These are phyloP conservation scores for Amblyraja radiata DNA, from an alignment of 2,797 vertebrate species.

Conservation along the genomic window DNA sequence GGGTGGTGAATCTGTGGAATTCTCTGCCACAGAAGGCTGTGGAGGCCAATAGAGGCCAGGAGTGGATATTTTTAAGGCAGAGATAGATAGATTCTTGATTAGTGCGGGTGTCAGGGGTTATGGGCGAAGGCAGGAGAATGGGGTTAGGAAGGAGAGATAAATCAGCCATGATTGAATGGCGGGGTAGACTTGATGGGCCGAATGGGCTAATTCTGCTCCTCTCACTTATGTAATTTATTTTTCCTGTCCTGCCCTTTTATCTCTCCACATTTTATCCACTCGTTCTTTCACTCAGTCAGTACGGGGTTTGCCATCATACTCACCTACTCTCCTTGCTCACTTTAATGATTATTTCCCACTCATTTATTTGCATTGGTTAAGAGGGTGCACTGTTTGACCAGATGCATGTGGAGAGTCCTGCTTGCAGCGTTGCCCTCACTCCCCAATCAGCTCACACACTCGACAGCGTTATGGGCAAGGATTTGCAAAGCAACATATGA, in stretches of 20 bases:
- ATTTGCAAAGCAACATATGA: neutral
- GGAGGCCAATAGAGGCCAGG: too few relatives aligned
- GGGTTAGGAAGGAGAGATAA: too few relatives aligned
- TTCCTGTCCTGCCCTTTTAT: neutral
- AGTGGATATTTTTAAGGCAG: too few relatives aligned
- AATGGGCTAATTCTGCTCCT: too few relatives aligned
- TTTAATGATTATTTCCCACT: neutral
- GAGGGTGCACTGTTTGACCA: neutral
- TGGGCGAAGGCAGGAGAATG: too few relatives aligned
- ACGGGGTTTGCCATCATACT: neutral
- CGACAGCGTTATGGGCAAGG: neutral
- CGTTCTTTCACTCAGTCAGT: neutral
- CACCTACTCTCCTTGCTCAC: neutral
- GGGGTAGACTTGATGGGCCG: too few relatives aligned
- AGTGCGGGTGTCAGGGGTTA: too few relatives aligned
- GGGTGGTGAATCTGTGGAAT: too few relatives aligned
- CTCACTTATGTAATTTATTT: neutral
- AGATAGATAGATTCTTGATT: too few relatives aligned
- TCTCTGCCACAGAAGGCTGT: too few relatives aligned
- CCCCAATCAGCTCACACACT: neutral
- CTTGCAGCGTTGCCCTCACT: neutral
- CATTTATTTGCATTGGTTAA: neutral
- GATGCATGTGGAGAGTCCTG: neutral
- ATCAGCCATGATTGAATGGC: too few relatives aligned
- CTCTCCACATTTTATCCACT: neutral